Evolutionary conservation across 2,888 invertebrate species (phyloP).

Genomic region (Spilosoma lubricipeda): DNA sequence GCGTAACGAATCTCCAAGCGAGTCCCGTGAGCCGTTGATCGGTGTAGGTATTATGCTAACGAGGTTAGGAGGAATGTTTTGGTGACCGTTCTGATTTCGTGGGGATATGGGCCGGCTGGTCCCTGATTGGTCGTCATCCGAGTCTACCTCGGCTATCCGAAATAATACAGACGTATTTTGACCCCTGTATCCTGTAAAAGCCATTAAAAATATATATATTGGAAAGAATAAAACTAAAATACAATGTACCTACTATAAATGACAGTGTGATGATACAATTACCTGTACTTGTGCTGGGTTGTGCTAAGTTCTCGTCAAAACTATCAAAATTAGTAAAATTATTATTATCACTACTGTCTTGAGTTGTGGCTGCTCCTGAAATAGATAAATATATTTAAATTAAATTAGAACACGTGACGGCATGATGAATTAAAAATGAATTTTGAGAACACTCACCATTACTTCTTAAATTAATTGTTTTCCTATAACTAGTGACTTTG

Average conservation of each 20-base stretch:
- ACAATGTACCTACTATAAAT: neutral
- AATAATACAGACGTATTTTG: conserved; percentile 77
- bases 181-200: conserved; percentile 75
- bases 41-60: conserved; percentile 87
- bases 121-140: conserved; percentile 87
- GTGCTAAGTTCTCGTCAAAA: conserved; percentile 82
- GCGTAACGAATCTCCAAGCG: conserved; percentile 72
- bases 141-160: conserved; percentile 87
- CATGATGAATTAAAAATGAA: neutral
- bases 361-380: conserved; percentile 65
- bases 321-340: conserved; percentile 66
- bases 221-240: neutral
- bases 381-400: conserved; percentile 18
- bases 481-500: conserved; percentile 76
- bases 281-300: conserved; percentile 90
- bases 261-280: conserved; percentile 13
- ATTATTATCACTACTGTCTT: conserved; percentile 72
- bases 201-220: neutral
- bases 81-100: conserved; percentile 60
- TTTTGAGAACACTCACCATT: conserved; percentile 62
- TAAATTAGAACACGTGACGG: too few species aligned
- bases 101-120: conserved; percentile 78
- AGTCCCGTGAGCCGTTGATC: conserved; percentile 85
- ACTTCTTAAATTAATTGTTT: conserved; percentile 72
- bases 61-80: conserved; percentile 74